Evolutionary conservation across 2,113 vertebrate species (phyloP).

Genomic region (Emydocephalus ijimae): DNA sequence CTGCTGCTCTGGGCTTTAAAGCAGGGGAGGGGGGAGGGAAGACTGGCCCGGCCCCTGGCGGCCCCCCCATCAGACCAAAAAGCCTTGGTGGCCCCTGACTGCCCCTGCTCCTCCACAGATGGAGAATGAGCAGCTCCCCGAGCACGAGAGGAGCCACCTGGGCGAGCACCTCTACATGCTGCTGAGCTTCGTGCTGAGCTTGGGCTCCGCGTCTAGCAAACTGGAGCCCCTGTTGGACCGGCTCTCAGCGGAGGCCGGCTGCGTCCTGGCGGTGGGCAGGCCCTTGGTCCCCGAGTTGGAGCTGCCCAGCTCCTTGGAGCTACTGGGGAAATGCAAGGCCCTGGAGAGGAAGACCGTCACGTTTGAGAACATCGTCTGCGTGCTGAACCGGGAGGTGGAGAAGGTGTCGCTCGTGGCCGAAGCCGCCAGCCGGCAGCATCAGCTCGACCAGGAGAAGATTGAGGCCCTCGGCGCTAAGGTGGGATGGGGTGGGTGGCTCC

Average conservation of each 20-base stretch:
- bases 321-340: constrained; percentile 77
- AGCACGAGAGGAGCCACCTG: constrained; percentile 78
- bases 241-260: constrained; percentile 35
- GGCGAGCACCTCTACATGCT: constrained; percentile 84
- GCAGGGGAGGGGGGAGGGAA: neutral
- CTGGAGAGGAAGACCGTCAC: constrained; percentile 81
- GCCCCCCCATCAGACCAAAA: neutral
- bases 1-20: constrained; percentile 24
- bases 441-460: constrained; percentile 85
- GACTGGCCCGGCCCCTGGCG: neutral
- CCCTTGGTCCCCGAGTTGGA: constrained; percentile 18
- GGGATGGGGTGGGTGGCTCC: neutral
- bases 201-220: constrained; percentile 36
- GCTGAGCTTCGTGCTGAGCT: constrained; percentile 67
- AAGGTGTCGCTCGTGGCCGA: constrained; percentile 76
- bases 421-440: constrained; percentile 82
- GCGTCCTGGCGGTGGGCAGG: neutral
- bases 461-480: constrained; percentile 85
- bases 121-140: constrained; percentile 75
- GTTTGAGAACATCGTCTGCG: constrained; percentile 89
- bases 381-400: constrained; percentile 90
- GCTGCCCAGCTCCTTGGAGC: constrained; percentile 62
- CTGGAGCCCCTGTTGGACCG: constrained; percentile 15
- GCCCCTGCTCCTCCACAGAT: constrained; percentile 64
- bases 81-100: neutral